These are phyloP conservation scores for Trachelus troglodyta DNA, from an alignment of 2,888 invertebrate species.

Conservation along the genomic window DNA sequence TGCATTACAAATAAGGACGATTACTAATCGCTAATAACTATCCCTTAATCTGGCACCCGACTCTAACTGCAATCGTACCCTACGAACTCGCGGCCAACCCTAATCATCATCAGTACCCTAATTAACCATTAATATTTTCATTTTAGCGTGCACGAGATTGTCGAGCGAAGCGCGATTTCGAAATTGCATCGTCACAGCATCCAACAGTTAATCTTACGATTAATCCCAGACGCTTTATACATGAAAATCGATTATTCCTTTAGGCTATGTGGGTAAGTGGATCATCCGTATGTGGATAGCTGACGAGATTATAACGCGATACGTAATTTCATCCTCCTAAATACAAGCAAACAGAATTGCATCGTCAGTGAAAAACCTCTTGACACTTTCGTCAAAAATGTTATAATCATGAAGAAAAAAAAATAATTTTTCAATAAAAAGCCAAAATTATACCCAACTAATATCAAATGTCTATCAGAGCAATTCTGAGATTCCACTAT, in stretches of 20 bases:
- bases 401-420: background rate
- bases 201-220: background rate
- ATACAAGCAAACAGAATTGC: background rate
- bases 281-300: background rate
- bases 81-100: conserved; percentile 1
- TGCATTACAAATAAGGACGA: conserved; percentile 33
- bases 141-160: conserved; percentile 32
- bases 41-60: conserved; percentile 5
- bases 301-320: background rate
- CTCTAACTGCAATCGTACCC: conserved; percentile 6
- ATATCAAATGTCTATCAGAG: background rate
- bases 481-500: background rate
- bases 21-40: background rate
- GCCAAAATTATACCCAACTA: background rate
- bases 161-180: conserved; percentile 36
- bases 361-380: background rate
- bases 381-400: background rate
- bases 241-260: background rate
- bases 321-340: background rate
- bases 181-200: conserved; percentile 23
- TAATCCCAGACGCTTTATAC: background rate
- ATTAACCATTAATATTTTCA: conserved; percentile 23
- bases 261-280: background rate
- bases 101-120: conserved; percentile 11
- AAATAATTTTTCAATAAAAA: background rate